These are phyloP conservation scores for Canis aureus DNA, from an alignment of 2,113 vertebrate species.

Conservation along the genomic window DNA sequence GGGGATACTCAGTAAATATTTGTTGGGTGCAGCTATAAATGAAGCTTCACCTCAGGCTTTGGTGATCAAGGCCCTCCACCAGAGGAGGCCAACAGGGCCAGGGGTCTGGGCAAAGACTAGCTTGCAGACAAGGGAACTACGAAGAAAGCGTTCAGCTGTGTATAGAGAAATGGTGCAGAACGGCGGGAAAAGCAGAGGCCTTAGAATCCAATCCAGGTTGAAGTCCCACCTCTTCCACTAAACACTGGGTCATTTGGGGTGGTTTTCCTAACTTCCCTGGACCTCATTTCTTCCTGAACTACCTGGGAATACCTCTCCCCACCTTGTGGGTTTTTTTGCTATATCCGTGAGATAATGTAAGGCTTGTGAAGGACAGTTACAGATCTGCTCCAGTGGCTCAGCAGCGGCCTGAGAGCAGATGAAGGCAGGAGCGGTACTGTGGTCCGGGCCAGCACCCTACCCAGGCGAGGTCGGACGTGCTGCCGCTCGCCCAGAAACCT, in stretches of 20 bases:
- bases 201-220: not conserved
- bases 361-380: not conserved
- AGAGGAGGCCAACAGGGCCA: not conserved
- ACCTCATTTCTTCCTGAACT: not conserved
- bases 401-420: not conserved
- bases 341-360: not conserved
- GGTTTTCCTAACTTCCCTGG: not conserved
- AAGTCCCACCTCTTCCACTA: not conserved
- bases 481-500: not conserved
- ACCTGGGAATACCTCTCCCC: not conserved
- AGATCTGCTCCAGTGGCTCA: not conserved
- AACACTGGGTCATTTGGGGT: rapidly evolving
- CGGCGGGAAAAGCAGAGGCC: not conserved
- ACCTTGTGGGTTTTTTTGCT: not conserved
- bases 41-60: not conserved
- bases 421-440: not conserved
- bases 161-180: not conserved
- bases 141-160: not conserved
- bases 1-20: not conserved
- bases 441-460: not conserved
- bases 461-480: not conserved
- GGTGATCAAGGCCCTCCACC: not conserved
- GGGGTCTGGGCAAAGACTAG: not conserved
- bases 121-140: not conserved
- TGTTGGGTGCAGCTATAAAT: not conserved